Evolutionary conservation across 2,888 invertebrate genomes (phyloP).

Genomic region (Chalcosyrphus nemorum): DNA sequence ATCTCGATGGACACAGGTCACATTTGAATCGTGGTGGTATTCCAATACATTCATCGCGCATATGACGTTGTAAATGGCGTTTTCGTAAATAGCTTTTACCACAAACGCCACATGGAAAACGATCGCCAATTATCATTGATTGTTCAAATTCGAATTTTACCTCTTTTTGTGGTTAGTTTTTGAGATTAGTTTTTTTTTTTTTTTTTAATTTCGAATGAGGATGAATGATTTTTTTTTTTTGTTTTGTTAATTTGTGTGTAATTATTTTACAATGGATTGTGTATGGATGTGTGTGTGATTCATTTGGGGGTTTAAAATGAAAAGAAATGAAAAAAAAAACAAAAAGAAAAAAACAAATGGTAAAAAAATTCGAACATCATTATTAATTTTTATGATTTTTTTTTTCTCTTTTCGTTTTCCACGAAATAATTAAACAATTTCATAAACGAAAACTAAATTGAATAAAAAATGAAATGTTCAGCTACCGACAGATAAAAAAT

Average conservation of each 20-base stretch:
- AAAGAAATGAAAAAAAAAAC: conserved; percentile 76
- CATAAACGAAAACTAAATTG: background rate
- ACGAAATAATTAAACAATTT: too few relatives aligned
- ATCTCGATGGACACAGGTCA: conserved; percentile 82
- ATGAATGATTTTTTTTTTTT: conserved; percentile 50
- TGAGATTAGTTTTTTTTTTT: conserved; percentile 22
- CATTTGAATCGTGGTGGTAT: conserved; percentile 83
- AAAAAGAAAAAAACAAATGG: conserved; percentile 74
- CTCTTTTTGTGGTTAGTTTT: conserved; percentile 40
- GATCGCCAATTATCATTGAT: conserved; percentile 76
- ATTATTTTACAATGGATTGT: conserved; percentile 63
- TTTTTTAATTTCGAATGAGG: conserved; percentile 39
- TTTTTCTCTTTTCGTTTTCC: background rate
- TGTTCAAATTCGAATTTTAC: conserved; percentile 74
- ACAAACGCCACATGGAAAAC: conserved; percentile 84
- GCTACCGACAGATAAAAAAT: conserved; percentile 40
- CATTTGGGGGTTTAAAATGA: conserved; percentile 74
- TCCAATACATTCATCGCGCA: conserved; percentile 83
- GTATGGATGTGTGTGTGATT: conserved; percentile 65
- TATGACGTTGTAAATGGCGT: conserved; percentile 85
- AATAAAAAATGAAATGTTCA: conserved; percentile 1
- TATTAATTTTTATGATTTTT: background rate
- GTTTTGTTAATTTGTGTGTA: conserved; percentile 37
- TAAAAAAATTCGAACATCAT: conserved; percentile 71
- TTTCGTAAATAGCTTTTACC: conserved; percentile 85